Base-by-base conservation (phyloP, 2,113 vertebrate genomes). In the Plectropomus leopardus region DNA sequence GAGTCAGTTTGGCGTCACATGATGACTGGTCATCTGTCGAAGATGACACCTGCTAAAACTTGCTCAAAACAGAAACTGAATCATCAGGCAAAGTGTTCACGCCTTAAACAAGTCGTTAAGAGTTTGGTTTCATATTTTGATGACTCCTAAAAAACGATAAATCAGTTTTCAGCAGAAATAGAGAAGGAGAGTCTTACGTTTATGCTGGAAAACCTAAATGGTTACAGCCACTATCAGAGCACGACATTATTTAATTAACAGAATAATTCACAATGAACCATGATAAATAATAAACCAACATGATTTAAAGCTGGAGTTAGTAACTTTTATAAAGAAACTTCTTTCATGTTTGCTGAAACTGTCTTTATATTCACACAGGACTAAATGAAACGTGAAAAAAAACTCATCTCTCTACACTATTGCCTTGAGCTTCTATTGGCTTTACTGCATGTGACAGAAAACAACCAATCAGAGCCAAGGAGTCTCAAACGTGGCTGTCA, bases 1-100 rank as follows among this genome's bases (percentile, higher is more conserved):
- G 66, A 75, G 68, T 82, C 69, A 80, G 80, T 66, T 68, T 8
- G 1, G 30, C 28, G 63, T 90, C 86, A 82, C 81, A 86, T 76
- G 82, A 86, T 76, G 82, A 80, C 72, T 36, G 58, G 65, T 74
- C 72, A 74, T 83, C 70, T 86, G 73, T 77, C n/a, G 30, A 48
- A 36, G 61, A 79, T 82, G 71, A 84, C n/a, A 63, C 65, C 67
- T 26, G 51, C 64, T 53, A 60, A 75, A 50, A 60, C 68, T 48
- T 67, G 54, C 65, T 83, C 72, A 80, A 71, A 88, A 65, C 79
- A 83, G 32, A 78, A 60, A 59, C 1, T 76, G 66, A 86, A 47
- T 90, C 78, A 81, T 76, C 21, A 26, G 71, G 45, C 32, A 32
- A 74, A 63, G 23, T 28, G 36, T 72, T 74, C 40, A 60, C 23